Conservation (phyloP, 2,113 vertebrate genomes). For the Lota lota region DNA sequence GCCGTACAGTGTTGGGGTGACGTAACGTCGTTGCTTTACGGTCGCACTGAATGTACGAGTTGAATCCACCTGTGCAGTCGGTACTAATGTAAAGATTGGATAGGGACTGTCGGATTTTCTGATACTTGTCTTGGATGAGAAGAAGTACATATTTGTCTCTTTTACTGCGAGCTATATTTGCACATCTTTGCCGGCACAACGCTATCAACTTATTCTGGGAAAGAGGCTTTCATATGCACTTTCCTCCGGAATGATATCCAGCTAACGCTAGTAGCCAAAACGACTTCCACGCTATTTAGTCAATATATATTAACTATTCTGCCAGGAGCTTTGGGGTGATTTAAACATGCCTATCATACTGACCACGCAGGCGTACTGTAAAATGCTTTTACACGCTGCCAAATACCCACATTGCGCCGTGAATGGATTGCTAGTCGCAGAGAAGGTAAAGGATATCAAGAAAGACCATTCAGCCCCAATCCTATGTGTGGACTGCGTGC, state of each 20-base stretch:
- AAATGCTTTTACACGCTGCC: conserved; percentile 91
- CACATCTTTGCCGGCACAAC: no score
- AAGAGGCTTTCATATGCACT: no score
- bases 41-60: neutral
- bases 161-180: no score
- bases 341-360: conserved; percentile 82
- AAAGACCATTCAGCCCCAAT: conserved; percentile 67
- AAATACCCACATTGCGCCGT: conserved; percentile 92
- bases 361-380: conserved; percentile 94
- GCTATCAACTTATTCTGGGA: no score
- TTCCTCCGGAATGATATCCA: conserved; percentile 25
- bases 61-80: no score
- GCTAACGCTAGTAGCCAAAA: conserved; percentile 46
- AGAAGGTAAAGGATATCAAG: conserved; percentile 81
- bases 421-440: conserved; percentile 89
- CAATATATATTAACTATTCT: conserved; percentile 4
- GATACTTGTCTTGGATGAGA: no score
- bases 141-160: no score
- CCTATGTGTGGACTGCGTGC: conserved; percentile 91
- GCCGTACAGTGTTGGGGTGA: conserved; percentile 6
- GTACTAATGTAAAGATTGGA: no score
- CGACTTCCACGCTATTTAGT: conserved; percentile 17
- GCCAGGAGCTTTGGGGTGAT: neutral
- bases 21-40: neutral
- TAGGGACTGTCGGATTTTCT: no score